Evolutionary conservation across 2,888 invertebrate species (phyloP).

Genomic region (Epinotia brunnichana): DNA sequence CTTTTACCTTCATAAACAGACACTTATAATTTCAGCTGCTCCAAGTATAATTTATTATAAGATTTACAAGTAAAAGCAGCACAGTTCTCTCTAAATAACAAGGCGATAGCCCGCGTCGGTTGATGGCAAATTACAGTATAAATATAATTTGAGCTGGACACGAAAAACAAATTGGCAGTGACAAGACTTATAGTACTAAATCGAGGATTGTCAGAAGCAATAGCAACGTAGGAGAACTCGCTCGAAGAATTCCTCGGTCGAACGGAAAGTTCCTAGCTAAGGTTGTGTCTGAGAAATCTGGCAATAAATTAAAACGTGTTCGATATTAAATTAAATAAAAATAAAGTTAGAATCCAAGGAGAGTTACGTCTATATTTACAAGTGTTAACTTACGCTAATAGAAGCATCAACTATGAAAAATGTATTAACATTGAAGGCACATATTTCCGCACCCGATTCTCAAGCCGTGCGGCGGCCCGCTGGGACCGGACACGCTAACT

Average conservation of each 20-base stretch:
- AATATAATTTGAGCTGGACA: slow-evolving; percentile 44
- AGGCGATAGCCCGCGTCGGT: slow-evolving; percentile 2
- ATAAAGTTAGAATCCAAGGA: slow-evolving; percentile 76
- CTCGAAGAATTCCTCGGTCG: neutral
- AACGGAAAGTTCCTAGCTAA: neutral
- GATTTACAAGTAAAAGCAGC: slow-evolving; percentile 14
- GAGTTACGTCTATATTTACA: slow-evolving; percentile 79
- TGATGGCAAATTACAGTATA: slow-evolving; percentile 1
- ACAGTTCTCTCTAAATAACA: slow-evolving; percentile 12
- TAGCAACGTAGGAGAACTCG: slow-evolving; percentile 24
- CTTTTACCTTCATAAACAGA: slow-evolving; percentile 5
- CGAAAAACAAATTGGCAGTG: slow-evolving; percentile 58
- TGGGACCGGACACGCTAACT: slow-evolving; percentile 30
- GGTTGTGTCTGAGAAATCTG: slow-evolving; percentile 49
- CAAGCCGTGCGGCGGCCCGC: slow-evolving; percentile 56
- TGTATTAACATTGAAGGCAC: slow-evolving; percentile 84
- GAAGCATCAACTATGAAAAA: slow-evolving; percentile 82
- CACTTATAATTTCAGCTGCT: slow-evolving; percentile 15
- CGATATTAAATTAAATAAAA: slow-evolving; percentile 77
- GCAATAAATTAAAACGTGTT: slow-evolving; percentile 75
- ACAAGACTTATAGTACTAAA: slow-evolving; percentile 46
- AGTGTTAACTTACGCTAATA: slow-evolving; percentile 77
- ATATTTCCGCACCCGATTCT: slow-evolving; percentile 82
- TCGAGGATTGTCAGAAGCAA: slow-evolving; percentile 26
- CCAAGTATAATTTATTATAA: slow-evolving; percentile 8